Percentiles rank a stretch among this genome's conserved stretches.
These are phyloP conservation scores for Gorsachius goisagi DNA, from an alignment of 2,113 vertebrate genomes.

Conservation along the genomic window DNA sequence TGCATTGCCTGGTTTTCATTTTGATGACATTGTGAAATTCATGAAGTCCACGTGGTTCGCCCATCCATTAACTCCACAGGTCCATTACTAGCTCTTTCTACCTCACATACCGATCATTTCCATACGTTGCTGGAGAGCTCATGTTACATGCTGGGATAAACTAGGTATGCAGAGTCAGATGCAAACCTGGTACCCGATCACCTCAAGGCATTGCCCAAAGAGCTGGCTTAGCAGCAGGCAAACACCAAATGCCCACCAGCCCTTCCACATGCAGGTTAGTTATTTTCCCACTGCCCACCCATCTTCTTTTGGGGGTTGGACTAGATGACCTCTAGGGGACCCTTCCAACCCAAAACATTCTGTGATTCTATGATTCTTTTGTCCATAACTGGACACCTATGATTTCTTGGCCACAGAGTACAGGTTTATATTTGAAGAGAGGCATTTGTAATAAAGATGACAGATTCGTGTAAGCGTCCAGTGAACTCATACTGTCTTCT, in stretches of 20 bases:
- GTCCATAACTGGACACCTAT: background rate
- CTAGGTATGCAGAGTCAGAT: background rate
- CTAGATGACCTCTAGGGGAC: too few species aligned
- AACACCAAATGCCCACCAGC: background rate
- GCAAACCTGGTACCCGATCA: background rate
- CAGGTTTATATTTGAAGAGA: background rate
- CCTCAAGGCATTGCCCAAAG: background rate
- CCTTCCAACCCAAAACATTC: too few species aligned
- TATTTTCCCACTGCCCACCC: background rate
- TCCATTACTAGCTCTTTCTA: background rate
- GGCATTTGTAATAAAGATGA: slow-evolving; percentile 18
- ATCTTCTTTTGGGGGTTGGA: background rate
- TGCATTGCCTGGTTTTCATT: background rate
- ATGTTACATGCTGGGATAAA: background rate
- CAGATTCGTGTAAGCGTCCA: slow-evolving; percentile 8
- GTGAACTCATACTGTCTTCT: slow-evolving; percentile 41
- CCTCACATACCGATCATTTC: background rate
- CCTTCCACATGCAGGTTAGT: background rate
- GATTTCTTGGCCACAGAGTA: background rate
- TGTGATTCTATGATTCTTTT: background rate
- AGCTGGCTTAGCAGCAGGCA: background rate
- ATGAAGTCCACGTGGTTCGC: background rate
- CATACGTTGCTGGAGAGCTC: background rate
- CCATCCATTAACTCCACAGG: background rate
- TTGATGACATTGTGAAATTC: background rate